Percentiles rank a stretch among this genome's conserved stretches.
phyloP scores from a whole-genome alignment of 2,888 invertebrate species.

The Caenorhabditis macrosperma region DNA sequence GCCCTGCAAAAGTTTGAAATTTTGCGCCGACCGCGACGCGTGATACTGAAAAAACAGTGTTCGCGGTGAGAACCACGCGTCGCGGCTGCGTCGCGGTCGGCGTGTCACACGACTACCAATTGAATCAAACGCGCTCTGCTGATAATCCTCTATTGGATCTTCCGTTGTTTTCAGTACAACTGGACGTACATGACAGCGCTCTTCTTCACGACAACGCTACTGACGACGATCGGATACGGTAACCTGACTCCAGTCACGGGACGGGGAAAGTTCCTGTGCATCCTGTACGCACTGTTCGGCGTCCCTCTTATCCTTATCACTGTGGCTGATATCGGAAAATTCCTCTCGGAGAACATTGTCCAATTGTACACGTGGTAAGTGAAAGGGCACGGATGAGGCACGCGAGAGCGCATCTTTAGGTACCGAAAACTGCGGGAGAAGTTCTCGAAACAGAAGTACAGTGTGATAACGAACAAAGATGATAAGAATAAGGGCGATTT shows the following conservation, averaged over 20 bases:
- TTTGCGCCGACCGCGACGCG: too few species aligned
- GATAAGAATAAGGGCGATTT: conserved; percentile 54
- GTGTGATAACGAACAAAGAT: conserved; percentile 48
- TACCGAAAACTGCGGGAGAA: conserved; percentile 51
- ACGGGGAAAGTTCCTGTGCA: conserved; percentile 80
- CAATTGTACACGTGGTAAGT: conserved; percentile 76
- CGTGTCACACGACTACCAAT: too few species aligned
- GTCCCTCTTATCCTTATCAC: conserved; percentile 80
- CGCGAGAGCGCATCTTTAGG: conserved; percentile 5
- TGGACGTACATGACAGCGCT: conserved; percentile 79
- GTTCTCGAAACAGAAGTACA: conserved; percentile 50
- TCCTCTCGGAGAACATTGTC: conserved; percentile 79
- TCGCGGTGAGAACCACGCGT: too few species aligned
- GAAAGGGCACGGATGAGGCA: background rate
- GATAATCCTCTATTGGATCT: too few species aligned
- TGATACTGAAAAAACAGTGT: too few species aligned
- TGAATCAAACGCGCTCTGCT: too few species aligned
- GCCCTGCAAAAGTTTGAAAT: too few species aligned
- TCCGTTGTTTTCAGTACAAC: conserved; percentile 58
- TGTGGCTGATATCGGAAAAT: conserved; percentile 80
- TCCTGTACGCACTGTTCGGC: conserved; percentile 79
- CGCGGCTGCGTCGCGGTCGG: too few species aligned
- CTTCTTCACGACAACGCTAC: conserved; percentile 79
- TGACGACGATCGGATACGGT: conserved; percentile 80
- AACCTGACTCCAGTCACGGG: conserved; percentile 79